Base-by-base conservation (phyloP, 2,797 vertebrate genomes). In the Uromys caudimaculatus region DNA sequence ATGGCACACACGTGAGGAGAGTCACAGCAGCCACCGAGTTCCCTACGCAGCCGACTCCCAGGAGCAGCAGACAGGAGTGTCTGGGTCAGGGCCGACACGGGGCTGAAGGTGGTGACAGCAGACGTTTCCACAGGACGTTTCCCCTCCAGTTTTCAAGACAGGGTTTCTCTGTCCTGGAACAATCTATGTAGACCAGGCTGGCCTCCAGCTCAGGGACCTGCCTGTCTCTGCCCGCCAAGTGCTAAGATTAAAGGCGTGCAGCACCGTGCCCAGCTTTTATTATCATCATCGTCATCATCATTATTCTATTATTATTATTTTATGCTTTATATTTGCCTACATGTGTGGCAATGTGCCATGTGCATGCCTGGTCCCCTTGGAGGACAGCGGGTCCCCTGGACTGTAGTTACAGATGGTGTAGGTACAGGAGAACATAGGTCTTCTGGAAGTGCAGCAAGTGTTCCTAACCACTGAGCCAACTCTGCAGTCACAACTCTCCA, bases 1-100 rank as follows among this genome's bases (percentile, higher is more conserved):
- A 24, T 2, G 19, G 54, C 23, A 77, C 3, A 23, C 7, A 32
- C 8, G 60, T 6, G 32, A 14, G 29, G 6, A 5, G 9, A 38
- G 14, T 0, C 1, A 6, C 13, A 19, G 17, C 35, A 1, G 27
- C 3, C 6, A n/a, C 23, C 24, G 4, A 5, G 0, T 0, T 5
- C 14, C 71, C 4, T 0, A 19, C 2, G 41, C 1, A 0, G 29
- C 21, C 62, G 56, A 75, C 23, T 9, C 50, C 23, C 6, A 27
- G 5, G 12, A 27, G 62, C 4, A 76, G 24, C 32, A n/a, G 64
- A 27, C 7, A 81, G 6, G 14, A 23, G 3, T 32, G 23, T 21
- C 17, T 41, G 29, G 2, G 1, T 11, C 38, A 23, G 5, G 11
- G 54, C 56, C 44, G 13, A 67, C 62, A 76, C 2, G 10, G 54